phyloP scores from a whole-genome alignment of 2,797 vertebrate genomes.

The Enteromius trimaculatus region DNA sequence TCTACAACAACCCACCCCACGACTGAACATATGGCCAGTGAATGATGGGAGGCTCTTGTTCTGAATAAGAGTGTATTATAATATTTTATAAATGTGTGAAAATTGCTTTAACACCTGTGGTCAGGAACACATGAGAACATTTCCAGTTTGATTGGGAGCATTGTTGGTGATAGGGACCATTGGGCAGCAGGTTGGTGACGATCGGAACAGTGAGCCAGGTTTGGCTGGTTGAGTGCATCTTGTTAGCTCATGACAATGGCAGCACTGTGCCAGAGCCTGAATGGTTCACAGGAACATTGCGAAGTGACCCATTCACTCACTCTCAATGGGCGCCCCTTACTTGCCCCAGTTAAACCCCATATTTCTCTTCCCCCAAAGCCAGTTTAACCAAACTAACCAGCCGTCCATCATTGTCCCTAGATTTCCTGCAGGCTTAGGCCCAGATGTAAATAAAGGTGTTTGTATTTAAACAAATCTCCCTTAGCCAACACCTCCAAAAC shows the following conservation, averaged over 20 bases:
- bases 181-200: conserved; percentile 37
- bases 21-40: neutral
- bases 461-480: conserved; percentile 56
- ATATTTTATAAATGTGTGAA: neutral
- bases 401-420: neutral
- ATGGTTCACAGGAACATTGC: conserved; percentile 70
- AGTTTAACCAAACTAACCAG: conserved; percentile 21
- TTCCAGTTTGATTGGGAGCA: neutral
- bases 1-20: conserved; percentile 13
- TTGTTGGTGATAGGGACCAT: conserved; percentile 29
- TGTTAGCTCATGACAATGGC: conserved; percentile 74
- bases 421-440: neutral
- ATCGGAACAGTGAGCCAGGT: conserved; percentile 35
- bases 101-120: neutral
- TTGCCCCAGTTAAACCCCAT: conserved; percentile 57
- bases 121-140: neutral
- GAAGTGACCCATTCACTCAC: conserved; percentile 69
- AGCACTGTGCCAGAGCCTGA: conserved; percentile 73
- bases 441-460: conserved; percentile 56
- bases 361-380: conserved; percentile 23
- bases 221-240: conserved; percentile 65
- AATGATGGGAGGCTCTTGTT: conserved; percentile 21
- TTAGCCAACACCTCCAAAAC: conserved; percentile 9
- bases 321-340: conserved; percentile 60
- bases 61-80: neutral